These are phyloP conservation scores for Plagodis pulveraria DNA, from an alignment of 2,888 invertebrate genomes.

Conservation along the genomic window DNA sequence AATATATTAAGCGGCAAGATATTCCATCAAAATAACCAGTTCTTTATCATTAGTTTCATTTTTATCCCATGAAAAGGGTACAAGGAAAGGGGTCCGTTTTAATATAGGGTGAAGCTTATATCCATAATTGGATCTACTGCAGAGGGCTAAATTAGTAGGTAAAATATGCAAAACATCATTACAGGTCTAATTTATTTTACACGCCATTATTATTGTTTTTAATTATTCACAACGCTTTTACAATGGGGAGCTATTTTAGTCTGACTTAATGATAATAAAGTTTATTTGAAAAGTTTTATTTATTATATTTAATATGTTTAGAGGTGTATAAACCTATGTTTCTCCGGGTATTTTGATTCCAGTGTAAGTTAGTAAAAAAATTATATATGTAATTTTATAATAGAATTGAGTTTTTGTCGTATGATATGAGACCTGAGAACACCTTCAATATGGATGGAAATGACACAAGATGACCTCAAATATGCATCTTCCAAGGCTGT, in stretches of 20 bases:
- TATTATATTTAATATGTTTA: too few relatives aligned
- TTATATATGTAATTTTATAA: too few relatives aligned
- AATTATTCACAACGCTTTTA: conserved; percentile 52
- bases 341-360: not conserved
- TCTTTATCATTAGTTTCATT: not conserved
- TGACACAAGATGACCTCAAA: too few relatives aligned
- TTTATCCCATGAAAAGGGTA: conserved; percentile 50
- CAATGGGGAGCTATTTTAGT: conserved; percentile 8
- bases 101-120: conserved; percentile 33
- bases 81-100: conserved; percentile 49
- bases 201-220: conserved; percentile 57
- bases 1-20: too few relatives aligned
- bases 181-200: conserved; percentile 53
- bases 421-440: too few relatives aligned
- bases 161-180: conserved; percentile 72
- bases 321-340: too few relatives aligned
- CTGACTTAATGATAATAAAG: too few relatives aligned
- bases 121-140: conserved; percentile 70
- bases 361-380: too few relatives aligned
- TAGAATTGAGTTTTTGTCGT: not conserved
- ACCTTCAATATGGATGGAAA: too few relatives aligned
- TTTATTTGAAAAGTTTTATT: too few relatives aligned
- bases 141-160: conserved; percentile 66
- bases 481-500: too few relatives aligned
- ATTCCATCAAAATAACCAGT: too few relatives aligned